Conservation (phyloP, 2,888 invertebrate species). For the Dasysyrphus albostriatus region DNA sequence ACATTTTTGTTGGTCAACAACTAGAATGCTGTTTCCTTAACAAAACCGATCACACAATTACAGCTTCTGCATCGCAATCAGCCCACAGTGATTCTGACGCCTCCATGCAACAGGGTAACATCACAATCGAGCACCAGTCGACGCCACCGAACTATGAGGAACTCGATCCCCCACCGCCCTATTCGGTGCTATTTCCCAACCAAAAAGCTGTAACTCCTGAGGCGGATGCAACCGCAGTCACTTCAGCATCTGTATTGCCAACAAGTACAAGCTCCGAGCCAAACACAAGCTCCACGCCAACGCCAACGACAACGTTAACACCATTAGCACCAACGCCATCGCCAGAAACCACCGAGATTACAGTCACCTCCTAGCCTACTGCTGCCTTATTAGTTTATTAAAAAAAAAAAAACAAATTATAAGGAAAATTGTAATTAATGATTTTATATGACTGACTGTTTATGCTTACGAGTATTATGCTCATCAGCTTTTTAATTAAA, state of each 20-base stretch:
- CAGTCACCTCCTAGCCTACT: constrained; percentile 65
- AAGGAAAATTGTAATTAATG: constrained; percentile 57
- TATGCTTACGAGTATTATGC: constrained; percentile 65
- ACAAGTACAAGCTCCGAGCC: constrained; percentile 58
- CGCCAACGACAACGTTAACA: constrained; percentile 22
- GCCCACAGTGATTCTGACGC: constrained; percentile 82
- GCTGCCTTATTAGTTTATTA: constrained; percentile 60
- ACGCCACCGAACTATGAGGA: constrained; percentile 87
- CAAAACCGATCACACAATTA: constrained; percentile 80
- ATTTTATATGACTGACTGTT: constrained; percentile 75
- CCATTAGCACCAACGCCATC: constrained; percentile 40
- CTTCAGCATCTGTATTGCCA: constrained; percentile 46
- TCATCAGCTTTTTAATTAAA: constrained; percentile 74
- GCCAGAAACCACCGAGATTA: constrained; percentile 42
- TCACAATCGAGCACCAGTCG: constrained; percentile 78
- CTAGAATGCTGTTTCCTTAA: constrained; percentile 83
- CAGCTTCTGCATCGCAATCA: constrained; percentile 83
- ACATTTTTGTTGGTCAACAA: constrained; percentile 53
- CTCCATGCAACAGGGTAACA: constrained; percentile 80
- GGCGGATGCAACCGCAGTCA: constrained; percentile 62
- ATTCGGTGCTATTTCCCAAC: constrained; percentile 87
- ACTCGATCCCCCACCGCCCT: constrained; percentile 87
- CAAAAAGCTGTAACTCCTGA: constrained; percentile 80
- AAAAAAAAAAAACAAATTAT: neutral
- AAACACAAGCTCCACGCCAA: constrained; percentile 56